Percentiles rank a stretch among this genome's conserved stretches.
Conservation (phyloP, 2,113 vertebrate genomes). For the Euleptes europaea region DNA sequence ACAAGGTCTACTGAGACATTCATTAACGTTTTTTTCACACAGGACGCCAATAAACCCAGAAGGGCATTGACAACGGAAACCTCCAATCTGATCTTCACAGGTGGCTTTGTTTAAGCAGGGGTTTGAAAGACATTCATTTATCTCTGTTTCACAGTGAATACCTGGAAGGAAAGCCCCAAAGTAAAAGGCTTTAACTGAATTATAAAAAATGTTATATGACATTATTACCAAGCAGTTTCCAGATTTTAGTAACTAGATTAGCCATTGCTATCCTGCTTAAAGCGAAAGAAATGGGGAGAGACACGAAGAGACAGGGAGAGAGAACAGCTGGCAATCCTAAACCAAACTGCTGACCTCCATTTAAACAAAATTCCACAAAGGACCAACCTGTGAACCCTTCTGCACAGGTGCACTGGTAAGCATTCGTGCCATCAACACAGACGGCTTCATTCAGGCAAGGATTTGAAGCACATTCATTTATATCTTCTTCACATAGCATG, state of each 20-base stretch:
- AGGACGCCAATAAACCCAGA: constrained; percentile 84
- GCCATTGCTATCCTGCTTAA: too few relatives aligned
- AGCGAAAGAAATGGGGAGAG: too few relatives aligned
- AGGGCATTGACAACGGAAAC: constrained; percentile 86
- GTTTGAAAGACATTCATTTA: constrained; percentile 89
- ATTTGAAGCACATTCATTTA: constrained; percentile 90
- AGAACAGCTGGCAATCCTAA: neutral
- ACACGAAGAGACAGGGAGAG: neutral
- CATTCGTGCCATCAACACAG: constrained; percentile 86
- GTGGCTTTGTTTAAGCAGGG: constrained; percentile 89
- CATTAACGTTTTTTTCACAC: constrained; percentile 89
- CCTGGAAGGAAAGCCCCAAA: constrained; percentile 64
- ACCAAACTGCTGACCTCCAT: neutral
- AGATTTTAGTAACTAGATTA: neutral
- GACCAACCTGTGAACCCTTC: constrained; percentile 85
- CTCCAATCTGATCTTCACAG: constrained; percentile 86
- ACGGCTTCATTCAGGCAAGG: constrained; percentile 89
- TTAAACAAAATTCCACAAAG: neutral
- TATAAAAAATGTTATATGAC: neutral
- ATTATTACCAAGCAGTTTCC: neutral
- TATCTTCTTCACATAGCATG: constrained; percentile 85
- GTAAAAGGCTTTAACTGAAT: neutral
- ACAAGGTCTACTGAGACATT: constrained; percentile 90
- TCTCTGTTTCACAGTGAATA: constrained; percentile 85
- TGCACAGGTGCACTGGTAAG: constrained; percentile 84